phyloP scores from a whole-genome alignment of 2,113 vertebrate species.

The Psophia crepitans region DNA sequence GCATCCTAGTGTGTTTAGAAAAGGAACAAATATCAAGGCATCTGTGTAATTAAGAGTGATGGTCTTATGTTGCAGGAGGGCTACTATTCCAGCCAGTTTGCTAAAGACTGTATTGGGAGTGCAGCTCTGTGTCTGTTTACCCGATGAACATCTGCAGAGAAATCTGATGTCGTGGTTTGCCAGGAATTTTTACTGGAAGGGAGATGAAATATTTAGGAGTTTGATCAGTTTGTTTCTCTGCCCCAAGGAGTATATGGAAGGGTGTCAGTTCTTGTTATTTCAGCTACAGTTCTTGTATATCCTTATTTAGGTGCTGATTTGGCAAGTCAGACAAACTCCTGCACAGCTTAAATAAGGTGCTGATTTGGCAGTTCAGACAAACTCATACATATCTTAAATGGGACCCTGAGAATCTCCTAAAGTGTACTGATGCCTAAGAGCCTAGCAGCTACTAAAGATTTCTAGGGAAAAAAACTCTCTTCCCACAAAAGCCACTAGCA shows the following conservation, averaged over 20 bases:
- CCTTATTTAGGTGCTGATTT: neutral
- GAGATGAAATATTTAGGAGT: conserved; percentile 22
- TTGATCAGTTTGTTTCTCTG: neutral
- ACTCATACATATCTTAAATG: neutral
- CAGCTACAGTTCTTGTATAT: neutral
- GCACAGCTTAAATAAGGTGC: neutral
- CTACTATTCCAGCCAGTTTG: neutral
- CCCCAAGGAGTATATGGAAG: neutral
- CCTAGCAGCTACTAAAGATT: neutral
- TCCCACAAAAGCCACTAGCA: neutral
- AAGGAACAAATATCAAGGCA: neutral
- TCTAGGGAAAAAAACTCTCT: neutral
- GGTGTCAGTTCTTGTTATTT: conserved; percentile 9
- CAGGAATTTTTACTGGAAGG: neutral
- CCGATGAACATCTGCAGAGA: neutral
- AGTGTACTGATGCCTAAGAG: neutral
- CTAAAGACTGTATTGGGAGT: neutral
- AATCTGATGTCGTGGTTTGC: neutral
- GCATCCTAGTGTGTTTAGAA: neutral
- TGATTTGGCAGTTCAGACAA: neutral
- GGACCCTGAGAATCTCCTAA: neutral
- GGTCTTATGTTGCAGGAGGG: neutral
- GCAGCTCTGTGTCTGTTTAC: conserved; percentile 8
- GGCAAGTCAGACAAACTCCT: neutral
- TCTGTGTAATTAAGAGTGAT: conserved; percentile 27